Base-by-base conservation (phyloP, 64 coral and sea anemone genomes). In the Pocillopora damicornis region DNA sequence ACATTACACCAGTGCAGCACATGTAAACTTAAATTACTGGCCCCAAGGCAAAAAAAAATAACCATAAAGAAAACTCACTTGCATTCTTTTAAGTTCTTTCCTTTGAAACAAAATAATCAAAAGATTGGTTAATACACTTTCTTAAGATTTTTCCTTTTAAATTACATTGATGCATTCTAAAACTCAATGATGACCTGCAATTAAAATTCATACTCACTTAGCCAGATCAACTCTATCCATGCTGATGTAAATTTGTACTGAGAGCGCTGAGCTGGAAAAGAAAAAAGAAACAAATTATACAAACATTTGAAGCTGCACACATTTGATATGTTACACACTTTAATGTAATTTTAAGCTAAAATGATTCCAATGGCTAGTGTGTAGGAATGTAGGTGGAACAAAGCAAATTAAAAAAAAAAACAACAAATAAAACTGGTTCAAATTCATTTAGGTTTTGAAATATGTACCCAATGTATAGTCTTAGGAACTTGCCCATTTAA, bases 221-320 rank as follows among this genome's bases (percentile, higher is more conserved):
- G 93, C 97, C n/a, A 99, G 76, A 75, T 99, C 97, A 69, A 95
- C 38, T 93, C 97, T 92, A 82, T 99, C 90, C 97, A 99, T 99
- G 63, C 81, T 85, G 13, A 99, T 90, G 78, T 93, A 99, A 45
- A 95, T 99, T 90, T 99, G 97, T 20, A 95, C 91, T 75, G 88
- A 90, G 61, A 99, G 61, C 16, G 97, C 80, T 76, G 97, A 95
- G 37, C 97, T 99, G 59, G 15, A 87, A 72, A 56, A 23, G 30
- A 30, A 91, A 30, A 77, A 8, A 75, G 62, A 13, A 75, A 76
- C 10, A 26, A 16, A 87, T 3, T 25, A 80, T 57, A 81, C 8
- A 34, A 75, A 87, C 26, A 23, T 20, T 15, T 22, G 56, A 15
- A 77, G 56, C 13, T 17, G 56, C 17, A 45, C 37, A 77, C 17